These are phyloP conservation scores for Agrotis puta DNA, from an alignment of 2,888 invertebrate genomes.

Conservation along the genomic window DNA sequence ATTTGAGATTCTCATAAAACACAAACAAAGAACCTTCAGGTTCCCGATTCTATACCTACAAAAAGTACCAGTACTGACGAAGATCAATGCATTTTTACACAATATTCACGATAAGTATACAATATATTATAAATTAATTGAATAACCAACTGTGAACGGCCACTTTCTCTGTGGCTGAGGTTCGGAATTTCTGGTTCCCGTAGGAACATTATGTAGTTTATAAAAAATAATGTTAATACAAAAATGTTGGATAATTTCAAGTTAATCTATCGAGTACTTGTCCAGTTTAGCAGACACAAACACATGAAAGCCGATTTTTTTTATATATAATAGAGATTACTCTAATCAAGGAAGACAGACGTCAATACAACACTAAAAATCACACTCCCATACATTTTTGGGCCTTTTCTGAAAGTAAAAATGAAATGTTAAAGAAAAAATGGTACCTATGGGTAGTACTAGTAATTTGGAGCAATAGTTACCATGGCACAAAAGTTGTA, in stretches of 20 bases:
- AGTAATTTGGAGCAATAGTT: too few relatives aligned
- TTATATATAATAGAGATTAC: not conserved
- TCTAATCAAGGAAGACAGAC: not conserved
- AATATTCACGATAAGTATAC: not conserved
- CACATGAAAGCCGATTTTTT: not conserved
- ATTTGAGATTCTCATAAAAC: not conserved
- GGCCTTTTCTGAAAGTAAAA: too few relatives aligned
- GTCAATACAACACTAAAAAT: not conserved
- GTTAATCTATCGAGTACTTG: not conserved
- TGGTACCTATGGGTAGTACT: too few relatives aligned
- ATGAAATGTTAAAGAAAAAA: too few relatives aligned
- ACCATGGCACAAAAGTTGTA: too few relatives aligned
- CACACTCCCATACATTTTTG: too few relatives aligned
- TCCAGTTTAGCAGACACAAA: not conserved
- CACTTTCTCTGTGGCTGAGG: not conserved
- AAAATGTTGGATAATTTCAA: not conserved
- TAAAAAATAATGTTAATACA: not conserved
- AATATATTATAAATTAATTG: not conserved
- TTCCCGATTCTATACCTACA: not conserved
- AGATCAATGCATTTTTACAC: not conserved
- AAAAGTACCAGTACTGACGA: not conserved
- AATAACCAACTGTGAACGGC: not conserved
- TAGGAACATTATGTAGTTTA: not conserved
- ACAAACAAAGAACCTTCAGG: not conserved
- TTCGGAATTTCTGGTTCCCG: not conserved